phyloP scores from a whole-genome alignment of 2,113 vertebrate species.

The Pseudolaguvia tuberculata region DNA sequence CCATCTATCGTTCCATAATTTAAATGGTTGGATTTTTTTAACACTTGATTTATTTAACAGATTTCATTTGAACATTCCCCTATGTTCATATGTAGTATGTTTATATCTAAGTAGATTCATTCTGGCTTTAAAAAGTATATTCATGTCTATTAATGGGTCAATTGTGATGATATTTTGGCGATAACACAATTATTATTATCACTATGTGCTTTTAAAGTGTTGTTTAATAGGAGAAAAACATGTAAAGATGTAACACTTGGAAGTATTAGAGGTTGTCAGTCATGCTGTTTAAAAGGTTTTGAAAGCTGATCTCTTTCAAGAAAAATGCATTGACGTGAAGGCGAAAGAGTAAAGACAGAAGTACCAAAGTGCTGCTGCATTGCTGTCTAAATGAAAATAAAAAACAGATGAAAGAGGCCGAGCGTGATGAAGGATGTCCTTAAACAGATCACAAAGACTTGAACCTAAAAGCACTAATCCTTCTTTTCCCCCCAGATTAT shows the following conservation, averaged over 20 bases:
- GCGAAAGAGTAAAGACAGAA: neutral
- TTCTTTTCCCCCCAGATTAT: neutral
- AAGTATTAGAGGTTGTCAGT: no score
- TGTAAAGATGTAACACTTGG: no score
- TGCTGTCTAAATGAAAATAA: neutral
- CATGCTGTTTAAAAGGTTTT: neutral
- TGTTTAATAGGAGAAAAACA: no score
- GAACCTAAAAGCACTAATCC: neutral
- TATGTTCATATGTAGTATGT: neutral
- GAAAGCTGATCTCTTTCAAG: neutral
- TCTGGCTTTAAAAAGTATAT: neutral
- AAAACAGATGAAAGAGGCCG: neutral
- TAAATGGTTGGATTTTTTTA: no score
- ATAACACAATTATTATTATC: neutral
- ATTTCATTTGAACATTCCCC: neutral
- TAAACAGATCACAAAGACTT: neutral
- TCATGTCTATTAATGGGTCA: no score
- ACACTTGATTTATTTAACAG: neutral
- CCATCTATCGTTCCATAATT: conserved; percentile 12
- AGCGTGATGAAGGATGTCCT: neutral
- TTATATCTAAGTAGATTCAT: neutral
- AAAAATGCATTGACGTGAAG: neutral
- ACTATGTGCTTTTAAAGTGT: no score
- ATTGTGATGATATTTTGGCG: neutral
- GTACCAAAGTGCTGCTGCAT: neutral